These are phyloP conservation scores for Mizuhopecten yessoensis DNA, from an alignment of 1,140 invertebrate genomes.

Conservation along the genomic window DNA sequence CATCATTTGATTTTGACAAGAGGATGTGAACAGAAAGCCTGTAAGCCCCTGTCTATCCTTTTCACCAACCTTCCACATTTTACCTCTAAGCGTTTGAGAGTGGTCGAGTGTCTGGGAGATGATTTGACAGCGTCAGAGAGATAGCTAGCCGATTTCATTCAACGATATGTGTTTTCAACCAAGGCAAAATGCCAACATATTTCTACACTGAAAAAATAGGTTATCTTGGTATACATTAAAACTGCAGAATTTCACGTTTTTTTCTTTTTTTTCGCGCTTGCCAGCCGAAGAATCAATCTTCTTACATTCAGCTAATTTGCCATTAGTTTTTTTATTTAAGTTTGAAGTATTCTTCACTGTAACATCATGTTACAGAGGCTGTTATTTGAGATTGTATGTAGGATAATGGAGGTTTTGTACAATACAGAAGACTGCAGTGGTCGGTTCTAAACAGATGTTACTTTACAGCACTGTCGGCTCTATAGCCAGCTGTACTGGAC, in stretches of 20 bases:
- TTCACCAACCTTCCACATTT: background rate
- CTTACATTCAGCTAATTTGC: constrained; percentile 19
- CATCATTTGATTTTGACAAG: background rate
- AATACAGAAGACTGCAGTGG: background rate
- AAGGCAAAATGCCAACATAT: constrained; percentile 32
- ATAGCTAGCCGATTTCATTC: constrained; percentile 22
- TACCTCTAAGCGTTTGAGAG: background rate
- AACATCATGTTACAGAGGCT: background rate
- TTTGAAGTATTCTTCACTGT: background rate
- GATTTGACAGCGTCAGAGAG: background rate
- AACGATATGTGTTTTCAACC: background rate
- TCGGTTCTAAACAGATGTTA: background rate
- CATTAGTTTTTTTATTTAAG: background rate
- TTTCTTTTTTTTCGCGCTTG: background rate
- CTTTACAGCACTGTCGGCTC: background rate
- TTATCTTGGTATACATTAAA: constrained; percentile 36
- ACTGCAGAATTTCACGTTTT: constrained; percentile 27
- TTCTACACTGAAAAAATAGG: background rate
- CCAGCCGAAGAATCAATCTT: background rate
- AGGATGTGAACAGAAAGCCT: background rate
- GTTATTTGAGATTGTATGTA: background rate
- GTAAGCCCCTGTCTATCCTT: constrained; percentile 4
- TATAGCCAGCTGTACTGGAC: background rate
- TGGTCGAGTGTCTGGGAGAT: background rate
- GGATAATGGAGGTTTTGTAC: background rate